Evolutionary conservation across 2,888 invertebrate genomes (phyloP).

Genomic region (Cantharis nigra): DNA sequence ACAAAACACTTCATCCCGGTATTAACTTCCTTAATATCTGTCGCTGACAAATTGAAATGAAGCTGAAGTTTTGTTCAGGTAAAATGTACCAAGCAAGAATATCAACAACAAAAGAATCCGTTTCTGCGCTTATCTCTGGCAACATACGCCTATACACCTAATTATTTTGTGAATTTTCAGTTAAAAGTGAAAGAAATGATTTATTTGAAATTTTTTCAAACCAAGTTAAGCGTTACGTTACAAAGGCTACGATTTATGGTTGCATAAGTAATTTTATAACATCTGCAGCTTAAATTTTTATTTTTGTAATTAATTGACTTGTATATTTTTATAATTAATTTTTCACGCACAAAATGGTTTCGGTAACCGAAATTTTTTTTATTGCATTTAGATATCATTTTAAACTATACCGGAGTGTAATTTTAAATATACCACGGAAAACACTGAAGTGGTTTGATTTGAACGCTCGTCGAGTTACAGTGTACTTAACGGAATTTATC

Average conservation of each 20-base stretch:
- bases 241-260: neutral
- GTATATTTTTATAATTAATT: neutral
- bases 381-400: too few relatives aligned
- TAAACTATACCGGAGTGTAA: too few relatives aligned
- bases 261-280: neutral
- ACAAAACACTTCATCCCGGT: conserved; percentile 45
- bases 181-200: neutral
- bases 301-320: neutral
- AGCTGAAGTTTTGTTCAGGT: conserved; percentile 11
- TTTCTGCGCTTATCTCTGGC: neutral
- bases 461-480: too few relatives aligned
- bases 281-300: neutral
- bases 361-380: neutral
- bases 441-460: too few relatives aligned
- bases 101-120: neutral
- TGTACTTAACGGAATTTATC: too few relatives aligned
- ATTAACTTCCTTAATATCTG: conserved; percentile 47
- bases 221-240: neutral
- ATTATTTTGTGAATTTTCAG: neutral
- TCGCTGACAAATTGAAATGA: conserved; percentile 44
- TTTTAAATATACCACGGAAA: too few relatives aligned
- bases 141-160: too few relatives aligned
- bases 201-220: neutral
- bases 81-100: conserved; percentile 1
- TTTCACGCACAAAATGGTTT: neutral